These are phyloP conservation scores for Lottia scabra DNA, from an alignment of 2,888 invertebrate species.

Conservation along the genomic window DNA sequence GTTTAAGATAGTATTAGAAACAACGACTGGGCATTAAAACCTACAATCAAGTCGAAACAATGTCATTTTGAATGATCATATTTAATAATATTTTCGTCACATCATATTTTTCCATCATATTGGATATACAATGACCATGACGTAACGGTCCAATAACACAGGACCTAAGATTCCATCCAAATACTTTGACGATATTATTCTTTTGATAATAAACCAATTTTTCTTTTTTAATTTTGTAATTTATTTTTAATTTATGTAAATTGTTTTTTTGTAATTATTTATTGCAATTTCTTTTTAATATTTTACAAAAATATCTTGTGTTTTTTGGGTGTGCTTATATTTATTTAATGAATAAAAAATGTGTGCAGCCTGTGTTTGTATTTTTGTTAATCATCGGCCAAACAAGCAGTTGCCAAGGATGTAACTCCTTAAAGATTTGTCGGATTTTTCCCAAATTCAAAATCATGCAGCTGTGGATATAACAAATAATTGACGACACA, in stretches of 20 bases:
- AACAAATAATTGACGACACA: no score
- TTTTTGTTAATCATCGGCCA: no score
- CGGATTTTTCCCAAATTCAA: no score
- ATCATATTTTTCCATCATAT: neutral
- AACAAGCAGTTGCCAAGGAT: no score
- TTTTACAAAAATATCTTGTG: neutral
- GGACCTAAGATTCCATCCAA: neutral
- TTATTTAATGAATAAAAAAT: neutral
- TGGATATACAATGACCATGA: neutral
- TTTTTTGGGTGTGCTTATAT: conserved; percentile 5
- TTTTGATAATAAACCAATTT: neutral
- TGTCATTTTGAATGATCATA: no score
- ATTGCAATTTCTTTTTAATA: neutral
- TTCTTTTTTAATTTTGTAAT: neutral
- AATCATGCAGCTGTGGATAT: no score
- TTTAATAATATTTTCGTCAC: no score
- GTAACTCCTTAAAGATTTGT: no score
- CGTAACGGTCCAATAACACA: neutral
- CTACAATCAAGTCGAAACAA: no score
- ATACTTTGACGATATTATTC: neutral
- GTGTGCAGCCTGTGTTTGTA: no score
- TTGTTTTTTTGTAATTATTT: neutral
- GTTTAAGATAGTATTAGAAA: no score
- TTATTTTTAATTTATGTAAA: conserved; percentile 1
- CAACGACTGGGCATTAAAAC: no score